Conservation (phyloP, 2,888 invertebrate species). For the Rhabditoides inermis region DNA sequence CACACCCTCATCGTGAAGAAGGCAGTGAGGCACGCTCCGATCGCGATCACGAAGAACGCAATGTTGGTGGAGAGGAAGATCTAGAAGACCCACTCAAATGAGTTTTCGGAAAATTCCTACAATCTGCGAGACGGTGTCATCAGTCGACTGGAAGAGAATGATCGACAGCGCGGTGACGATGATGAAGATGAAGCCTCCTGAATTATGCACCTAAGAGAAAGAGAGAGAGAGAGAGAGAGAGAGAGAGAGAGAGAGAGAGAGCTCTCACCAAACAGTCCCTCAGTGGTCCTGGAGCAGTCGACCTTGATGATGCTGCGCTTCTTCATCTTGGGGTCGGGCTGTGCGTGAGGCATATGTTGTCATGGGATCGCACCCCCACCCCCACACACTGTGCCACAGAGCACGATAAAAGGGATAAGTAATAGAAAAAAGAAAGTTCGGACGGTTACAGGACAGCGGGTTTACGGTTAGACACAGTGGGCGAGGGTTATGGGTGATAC, state of each 20-base stretch:
- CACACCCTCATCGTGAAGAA: conserved; percentile 30
- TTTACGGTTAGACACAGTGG: no score
- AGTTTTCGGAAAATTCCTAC: no score
- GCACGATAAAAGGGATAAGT: no score
- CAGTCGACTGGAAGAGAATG: conserved; percentile 25
- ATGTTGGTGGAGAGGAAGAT: conserved; percentile 35
- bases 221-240: neutral
- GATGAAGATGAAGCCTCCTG: conserved; percentile 19
- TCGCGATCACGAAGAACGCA: conserved; percentile 24
- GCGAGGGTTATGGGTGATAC: no score
- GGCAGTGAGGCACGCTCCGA: conserved; percentile 21
- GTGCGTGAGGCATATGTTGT: no score
- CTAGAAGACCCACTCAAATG: no score
- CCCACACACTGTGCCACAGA: no score
- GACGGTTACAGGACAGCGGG: no score
- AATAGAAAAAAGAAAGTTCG: no score
- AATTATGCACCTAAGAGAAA: neutral
- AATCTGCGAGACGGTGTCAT: no score
- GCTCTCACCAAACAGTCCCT: conserved; percentile 25
- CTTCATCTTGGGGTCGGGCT: no score
- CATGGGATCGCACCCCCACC: no score
- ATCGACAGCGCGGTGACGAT: conserved; percentile 28
- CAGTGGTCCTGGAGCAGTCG: conserved; percentile 36
- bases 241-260: neutral
- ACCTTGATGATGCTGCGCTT: conserved; percentile 31